phyloP scores from a whole-genome alignment of 2,888 invertebrate genomes.

The Tenthredo scrophulariae region DNA sequence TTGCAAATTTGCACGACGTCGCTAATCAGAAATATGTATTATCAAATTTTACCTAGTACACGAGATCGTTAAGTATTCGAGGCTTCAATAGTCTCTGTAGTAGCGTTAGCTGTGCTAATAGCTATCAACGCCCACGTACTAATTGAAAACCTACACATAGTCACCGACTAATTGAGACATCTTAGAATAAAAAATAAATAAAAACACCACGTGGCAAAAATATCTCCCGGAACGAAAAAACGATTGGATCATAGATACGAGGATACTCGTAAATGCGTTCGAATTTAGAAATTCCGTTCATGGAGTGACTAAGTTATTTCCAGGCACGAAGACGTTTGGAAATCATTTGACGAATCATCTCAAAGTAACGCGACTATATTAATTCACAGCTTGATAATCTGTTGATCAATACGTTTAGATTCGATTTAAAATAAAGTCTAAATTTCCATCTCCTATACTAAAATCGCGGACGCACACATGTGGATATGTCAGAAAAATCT shows the following conservation, averaged over 20 bases:
- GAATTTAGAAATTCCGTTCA: slow-evolving; percentile 26
- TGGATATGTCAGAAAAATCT: not conserved
- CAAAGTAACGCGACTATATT: not conserved
- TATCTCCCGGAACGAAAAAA: slow-evolving; percentile 21
- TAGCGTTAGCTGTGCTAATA: slow-evolving; percentile 50
- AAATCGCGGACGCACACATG: not conserved
- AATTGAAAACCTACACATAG: slow-evolving; percentile 62
- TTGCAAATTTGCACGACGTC: slow-evolving; percentile 30
- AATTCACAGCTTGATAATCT: not conserved
- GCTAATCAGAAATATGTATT: slow-evolving; percentile 39
- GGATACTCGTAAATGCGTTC: slow-evolving; percentile 11
- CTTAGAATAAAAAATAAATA: not conserved
- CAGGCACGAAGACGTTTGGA: not conserved
- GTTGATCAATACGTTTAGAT: not conserved
- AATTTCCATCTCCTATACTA: not conserved
- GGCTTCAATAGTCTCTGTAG: slow-evolving; percentile 29
- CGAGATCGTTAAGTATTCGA: slow-evolving; percentile 34
- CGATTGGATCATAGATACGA: slow-evolving; percentile 26
- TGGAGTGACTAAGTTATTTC: not conserved
- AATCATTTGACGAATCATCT: not conserved
- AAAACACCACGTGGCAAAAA: slow-evolving; percentile 8
- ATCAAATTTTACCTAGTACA: slow-evolving; percentile 41
- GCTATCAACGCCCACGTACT: slow-evolving; percentile 58
- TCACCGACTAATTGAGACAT: slow-evolving; percentile 33
- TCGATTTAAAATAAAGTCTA: not conserved